These are phyloP conservation scores for Proteles cristata DNA, from an alignment of 2,113 vertebrate genomes.

Conservation along the genomic window DNA sequence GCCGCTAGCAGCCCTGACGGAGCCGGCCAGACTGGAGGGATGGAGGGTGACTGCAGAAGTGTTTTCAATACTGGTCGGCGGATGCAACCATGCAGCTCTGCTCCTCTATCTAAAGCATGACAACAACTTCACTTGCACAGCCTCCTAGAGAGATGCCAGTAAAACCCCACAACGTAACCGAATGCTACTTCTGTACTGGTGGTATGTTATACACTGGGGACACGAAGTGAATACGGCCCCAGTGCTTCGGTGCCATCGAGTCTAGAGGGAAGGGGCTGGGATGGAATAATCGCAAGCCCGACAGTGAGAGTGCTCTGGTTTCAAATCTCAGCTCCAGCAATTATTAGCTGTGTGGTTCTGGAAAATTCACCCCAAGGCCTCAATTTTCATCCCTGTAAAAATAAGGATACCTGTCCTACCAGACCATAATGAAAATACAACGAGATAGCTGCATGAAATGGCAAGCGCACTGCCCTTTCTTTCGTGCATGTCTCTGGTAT, in stretches of 20 bases:
- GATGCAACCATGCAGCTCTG: background rate
- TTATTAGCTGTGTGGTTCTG: background rate
- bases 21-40: background rate
- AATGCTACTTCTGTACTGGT: background rate
- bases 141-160: background rate
- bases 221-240: background rate
- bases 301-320: background rate
- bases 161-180: background rate
- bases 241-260: rapidly evolving
- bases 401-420: background rate
- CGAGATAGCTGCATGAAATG: background rate
- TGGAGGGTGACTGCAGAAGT: background rate
- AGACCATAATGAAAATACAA: background rate
- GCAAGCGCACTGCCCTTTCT: background rate
- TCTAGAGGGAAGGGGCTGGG: background rate
- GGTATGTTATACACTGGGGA: background rate
- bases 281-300: background rate
- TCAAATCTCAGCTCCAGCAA: background rate
- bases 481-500: conserved; percentile 11
- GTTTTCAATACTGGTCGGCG: background rate
- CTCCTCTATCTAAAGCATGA: background rate
- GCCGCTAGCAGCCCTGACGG: background rate
- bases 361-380: background rate
- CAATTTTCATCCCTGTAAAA: conserved; percentile 11
- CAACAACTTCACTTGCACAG: background rate